Base-by-base conservation (phyloP, 53 echinoderm and acorn worm species). In the Echinarachnius parma region DNA sequence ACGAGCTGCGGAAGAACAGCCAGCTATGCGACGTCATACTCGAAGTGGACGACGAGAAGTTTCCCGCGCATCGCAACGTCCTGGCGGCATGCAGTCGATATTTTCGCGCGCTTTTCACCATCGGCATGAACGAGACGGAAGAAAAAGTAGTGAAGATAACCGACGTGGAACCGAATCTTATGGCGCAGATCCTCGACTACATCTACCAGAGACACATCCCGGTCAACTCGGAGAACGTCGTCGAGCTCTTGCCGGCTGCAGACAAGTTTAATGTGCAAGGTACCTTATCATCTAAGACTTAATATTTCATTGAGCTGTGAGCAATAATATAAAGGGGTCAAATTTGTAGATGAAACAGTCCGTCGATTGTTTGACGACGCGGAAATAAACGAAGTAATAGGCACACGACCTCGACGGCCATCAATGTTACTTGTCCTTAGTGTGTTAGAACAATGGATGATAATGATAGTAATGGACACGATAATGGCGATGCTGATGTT, bases 251-350 rank as follows among this genome's bases (percentile, higher is more conserved):
- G 32, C 87, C 91, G 9, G 86, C 85, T 27, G 98, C 91, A 4
- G 98, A 98, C 47, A 91, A 98, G 76, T 98, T 98, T 53, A 88
- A 92, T 58, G 82, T 98, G n/a, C 85, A 76, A 78, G 98, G 98
- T 88, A 75, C 64, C 42, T 39, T 9, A 9, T n/a, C n/a, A n/a
- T n/a, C n/a, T n/a, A n/a, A n/a, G n/a, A n/a, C n/a, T n/a, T n/a
- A n/a, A n/a, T n/a, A n/a, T n/a, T n/a, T n/a, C n/a, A n/a, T n/a
- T n/a, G n/a, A n/a, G n/a, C n/a, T n/a, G n/a, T n/a, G n/a, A n/a
- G n/a, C n/a, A n/a, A n/a, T n/a, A n/a, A n/a, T n/a, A n/a, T n/a
- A n/a, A n/a, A n/a, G n/a, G n/a, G n/a, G n/a, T n/a, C n/a, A n/a
- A n/a, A n/a, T n/a, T n/a, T n/a, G n/a, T n/a, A n/a, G n/a, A n/a